A percentile compares a stretch with the other conserved stretches of the same genome.
Conservation (phyloP, 2,113 vertebrate genomes). For the Entomyzon cyanotis region DNA sequence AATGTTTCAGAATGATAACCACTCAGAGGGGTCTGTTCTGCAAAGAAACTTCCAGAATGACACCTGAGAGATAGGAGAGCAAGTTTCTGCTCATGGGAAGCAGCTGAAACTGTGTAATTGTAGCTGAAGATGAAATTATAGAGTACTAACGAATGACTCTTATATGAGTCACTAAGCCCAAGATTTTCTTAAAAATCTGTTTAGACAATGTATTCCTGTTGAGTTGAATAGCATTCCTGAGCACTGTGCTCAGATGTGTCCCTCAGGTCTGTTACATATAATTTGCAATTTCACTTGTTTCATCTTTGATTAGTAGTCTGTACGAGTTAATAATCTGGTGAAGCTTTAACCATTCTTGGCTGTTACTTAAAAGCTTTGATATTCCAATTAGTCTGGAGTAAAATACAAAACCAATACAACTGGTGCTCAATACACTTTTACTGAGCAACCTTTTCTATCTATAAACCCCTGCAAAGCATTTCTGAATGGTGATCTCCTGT, state of each 20-base stretch:
- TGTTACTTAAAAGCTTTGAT: conserved; percentile 15
- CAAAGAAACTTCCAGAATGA: background rate
- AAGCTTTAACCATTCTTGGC: background rate
- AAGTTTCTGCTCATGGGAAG: background rate
- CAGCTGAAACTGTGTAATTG: conserved; percentile 4
- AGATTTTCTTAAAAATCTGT: background rate
- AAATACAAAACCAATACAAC: background rate
- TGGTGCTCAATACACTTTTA: background rate
- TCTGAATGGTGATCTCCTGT: background rate
- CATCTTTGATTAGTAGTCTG: conserved; percentile 25
- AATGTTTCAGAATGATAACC: background rate
- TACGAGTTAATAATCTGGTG: conserved; percentile 18
- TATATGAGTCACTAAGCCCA: background rate
- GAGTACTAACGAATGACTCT: conserved; percentile 35
- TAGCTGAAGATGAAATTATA: conserved; percentile 34
- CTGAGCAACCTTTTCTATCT: background rate
- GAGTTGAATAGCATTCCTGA: conserved; percentile 22
- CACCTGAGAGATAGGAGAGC: background rate
- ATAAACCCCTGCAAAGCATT: background rate
- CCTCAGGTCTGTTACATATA: conserved; percentile 25
- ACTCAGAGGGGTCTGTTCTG: background rate
- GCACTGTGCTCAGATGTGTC: background rate
- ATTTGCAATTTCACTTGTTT: conserved; percentile 43
- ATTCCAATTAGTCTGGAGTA: background rate
- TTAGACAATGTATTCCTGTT: conserved; percentile 25